Evolutionary conservation across 92 coral and sea anemone species (phyloP).

Genomic region (Micromussa lordhowensis): DNA sequence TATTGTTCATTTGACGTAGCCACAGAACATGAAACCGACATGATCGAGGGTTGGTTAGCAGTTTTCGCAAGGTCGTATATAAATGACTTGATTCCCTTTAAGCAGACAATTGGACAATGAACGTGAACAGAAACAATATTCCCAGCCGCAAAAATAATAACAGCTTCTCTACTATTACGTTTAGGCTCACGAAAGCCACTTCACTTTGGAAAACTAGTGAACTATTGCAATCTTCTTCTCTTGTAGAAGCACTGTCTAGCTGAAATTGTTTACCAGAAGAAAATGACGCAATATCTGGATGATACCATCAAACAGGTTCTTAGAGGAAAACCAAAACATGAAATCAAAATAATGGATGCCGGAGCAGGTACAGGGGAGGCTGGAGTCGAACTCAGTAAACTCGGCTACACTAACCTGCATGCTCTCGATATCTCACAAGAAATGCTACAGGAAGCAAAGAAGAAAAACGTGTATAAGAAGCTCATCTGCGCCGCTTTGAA

Average conservation of each 20-base stretch:
- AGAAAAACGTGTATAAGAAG: neutral
- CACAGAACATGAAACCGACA: no score
- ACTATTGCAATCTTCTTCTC: neutral
- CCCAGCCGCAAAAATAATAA: no score
- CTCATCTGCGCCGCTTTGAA: neutral
- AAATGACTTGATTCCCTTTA: no score
- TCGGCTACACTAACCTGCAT: neutral
- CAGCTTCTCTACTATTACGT: no score
- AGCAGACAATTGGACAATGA: no score
- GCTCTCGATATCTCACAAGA: neutral
- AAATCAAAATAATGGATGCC: neutral
- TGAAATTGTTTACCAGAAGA: neutral
- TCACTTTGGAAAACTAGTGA: no score
- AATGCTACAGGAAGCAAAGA: neutral
- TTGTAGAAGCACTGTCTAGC: no score
- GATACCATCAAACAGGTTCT: neutral
- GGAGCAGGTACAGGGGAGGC: neutral
- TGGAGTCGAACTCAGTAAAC: neutral
- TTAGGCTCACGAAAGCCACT: no score
- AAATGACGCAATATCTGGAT: neutral
- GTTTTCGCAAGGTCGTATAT: no score
- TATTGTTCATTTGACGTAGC: no score
- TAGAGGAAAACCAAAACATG: neutral
- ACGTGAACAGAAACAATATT: no score
- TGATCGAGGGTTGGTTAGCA: no score